Evolutionary conservation across 2,113 vertebrate species (phyloP).

Genomic region (Helogale parvula): DNA sequence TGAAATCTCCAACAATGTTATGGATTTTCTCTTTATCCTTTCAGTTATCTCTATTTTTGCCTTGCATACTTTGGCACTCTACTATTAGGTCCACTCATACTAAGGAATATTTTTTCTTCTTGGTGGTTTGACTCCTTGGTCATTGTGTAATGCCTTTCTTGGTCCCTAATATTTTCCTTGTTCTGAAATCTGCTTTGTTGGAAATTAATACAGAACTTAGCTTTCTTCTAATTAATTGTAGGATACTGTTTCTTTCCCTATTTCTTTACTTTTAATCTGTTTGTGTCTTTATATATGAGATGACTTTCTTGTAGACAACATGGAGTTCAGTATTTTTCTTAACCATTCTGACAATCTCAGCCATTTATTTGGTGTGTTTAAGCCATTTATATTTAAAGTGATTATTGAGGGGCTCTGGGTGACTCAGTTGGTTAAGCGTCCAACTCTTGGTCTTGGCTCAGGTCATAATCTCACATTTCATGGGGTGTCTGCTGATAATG

Average conservation of each 20-base stretch:
- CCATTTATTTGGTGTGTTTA: background rate
- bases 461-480: no score
- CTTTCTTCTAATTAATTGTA: background rate
- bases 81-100: background rate
- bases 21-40: background rate
- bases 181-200: background rate
- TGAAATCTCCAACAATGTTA: no score
- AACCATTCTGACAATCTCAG: background rate
- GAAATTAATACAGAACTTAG: background rate
- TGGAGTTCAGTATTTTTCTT: background rate
- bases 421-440: no score
- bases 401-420: background rate
- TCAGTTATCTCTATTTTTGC: background rate
- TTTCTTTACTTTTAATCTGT: background rate
- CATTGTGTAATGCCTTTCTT: background rate
- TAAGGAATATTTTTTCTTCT: background rate
- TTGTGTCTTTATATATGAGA: background rate
- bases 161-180: background rate
- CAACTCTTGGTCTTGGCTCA: no score
- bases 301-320: background rate
- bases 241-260: background rate
- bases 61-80: background rate
- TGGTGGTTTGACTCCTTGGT: background rate
- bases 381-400: background rate
- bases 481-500: no score